Percentiles rank a stretch among this genome's conserved stretches.
These are phyloP conservation scores for Thomomys bottae DNA, from an alignment of 2,113 vertebrate species.

Conservation along the genomic window DNA sequence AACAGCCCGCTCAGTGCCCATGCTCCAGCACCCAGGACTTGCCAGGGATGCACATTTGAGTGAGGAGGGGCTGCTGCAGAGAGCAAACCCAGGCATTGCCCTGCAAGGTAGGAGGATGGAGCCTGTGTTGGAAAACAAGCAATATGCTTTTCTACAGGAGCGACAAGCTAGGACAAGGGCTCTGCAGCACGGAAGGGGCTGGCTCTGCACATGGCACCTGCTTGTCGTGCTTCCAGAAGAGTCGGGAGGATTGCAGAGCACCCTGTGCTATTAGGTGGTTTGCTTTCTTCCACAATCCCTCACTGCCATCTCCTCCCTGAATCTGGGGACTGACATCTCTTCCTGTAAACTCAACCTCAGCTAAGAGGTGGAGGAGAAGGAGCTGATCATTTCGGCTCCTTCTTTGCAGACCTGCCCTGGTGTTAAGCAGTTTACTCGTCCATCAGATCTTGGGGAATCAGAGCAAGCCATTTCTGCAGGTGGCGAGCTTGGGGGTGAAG, in stretches of 20 bases:
- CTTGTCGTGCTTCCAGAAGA: conserved; percentile 45
- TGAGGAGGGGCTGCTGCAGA: conserved; percentile 52
- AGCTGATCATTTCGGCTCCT: not conserved
- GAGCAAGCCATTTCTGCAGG: not conserved
- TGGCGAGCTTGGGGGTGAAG: not conserved
- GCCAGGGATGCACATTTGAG: conserved; percentile 71
- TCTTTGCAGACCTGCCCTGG: not conserved
- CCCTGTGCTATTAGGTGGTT: conserved; percentile 50
- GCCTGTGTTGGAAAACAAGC: conserved; percentile 71
- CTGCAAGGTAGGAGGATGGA: not conserved
- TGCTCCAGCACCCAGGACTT: conserved; percentile 41
- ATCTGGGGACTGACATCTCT: not conserved
- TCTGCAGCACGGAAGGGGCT: conserved; percentile 9
- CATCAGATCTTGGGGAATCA: not conserved
- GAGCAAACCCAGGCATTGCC: conserved; percentile 39
- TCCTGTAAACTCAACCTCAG: not conserved
- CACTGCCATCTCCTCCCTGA: not conserved
- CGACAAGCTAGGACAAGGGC: not conserved
- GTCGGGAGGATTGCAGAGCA: conserved; percentile 38
- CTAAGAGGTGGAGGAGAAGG: not conserved
- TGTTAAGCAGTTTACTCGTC: not conserved
- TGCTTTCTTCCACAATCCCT: conserved; percentile 57
- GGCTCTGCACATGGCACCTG: conserved; percentile 7
- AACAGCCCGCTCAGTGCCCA: conserved; percentile 43
- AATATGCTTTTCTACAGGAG: conserved; percentile 16